Conservation (phyloP, 1,140 invertebrate genomes). For the Leptinotarsa texana region DNA sequence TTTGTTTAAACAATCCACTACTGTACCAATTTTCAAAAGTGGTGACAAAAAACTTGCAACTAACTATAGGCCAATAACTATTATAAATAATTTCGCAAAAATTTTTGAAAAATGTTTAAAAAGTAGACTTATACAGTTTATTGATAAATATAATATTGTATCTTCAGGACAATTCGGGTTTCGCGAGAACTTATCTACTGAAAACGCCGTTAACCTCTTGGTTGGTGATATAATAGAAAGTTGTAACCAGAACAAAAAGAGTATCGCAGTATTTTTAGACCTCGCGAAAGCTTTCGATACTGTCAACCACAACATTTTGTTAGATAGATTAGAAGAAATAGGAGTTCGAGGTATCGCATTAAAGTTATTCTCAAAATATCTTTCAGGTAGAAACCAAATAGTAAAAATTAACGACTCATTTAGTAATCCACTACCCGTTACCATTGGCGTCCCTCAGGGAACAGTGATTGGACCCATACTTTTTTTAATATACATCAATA, state of each 20-base stretch:
- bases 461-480: neutral
- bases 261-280: neutral
- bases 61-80: no score
- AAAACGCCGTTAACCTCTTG: neutral
- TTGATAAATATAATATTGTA: neutral
- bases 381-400: neutral
- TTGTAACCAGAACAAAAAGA: neutral
- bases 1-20: neutral
- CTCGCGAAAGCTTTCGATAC: neutral
- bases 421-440: neutral
- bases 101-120: no score
- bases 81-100: no score
- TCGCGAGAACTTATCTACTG: no score
- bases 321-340: neutral
- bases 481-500: constrained; percentile 5
- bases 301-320: neutral
- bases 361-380: no score
- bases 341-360: neutral
- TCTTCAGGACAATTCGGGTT: neutral
- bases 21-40: no score
- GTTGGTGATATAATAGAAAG: no score
- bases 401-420: neutral
- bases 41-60: neutral
- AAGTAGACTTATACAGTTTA: no score
- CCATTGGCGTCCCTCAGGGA: constrained; percentile 9